These are phyloP conservation scores for Bucorvus abyssinicus DNA, from an alignment of 2,797 vertebrate species.

Conservation along the genomic window DNA sequence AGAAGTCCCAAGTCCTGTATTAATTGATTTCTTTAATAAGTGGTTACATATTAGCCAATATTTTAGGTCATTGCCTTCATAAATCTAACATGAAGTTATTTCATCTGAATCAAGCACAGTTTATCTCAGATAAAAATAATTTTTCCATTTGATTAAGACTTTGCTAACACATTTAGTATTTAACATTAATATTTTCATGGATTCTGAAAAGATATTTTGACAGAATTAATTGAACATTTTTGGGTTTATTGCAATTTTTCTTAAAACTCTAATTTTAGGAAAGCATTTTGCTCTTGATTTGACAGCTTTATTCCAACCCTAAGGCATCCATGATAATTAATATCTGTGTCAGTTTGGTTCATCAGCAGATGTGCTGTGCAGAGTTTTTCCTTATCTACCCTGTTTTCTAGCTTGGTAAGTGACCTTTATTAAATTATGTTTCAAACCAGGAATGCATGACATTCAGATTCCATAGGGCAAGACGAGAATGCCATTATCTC, in stretches of 20 bases:
- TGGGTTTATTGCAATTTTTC: not conserved
- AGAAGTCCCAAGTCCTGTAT: not conserved
- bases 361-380: constrained; percentile 43
- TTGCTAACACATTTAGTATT: not conserved
- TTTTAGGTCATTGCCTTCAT: not conserved
- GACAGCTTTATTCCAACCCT: constrained; percentile 46
- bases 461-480: constrained; percentile 34
- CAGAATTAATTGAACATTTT: not conserved
- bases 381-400: constrained; percentile 31
- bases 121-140: not conserved
- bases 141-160: not conserved
- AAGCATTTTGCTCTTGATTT: constrained; percentile 20
- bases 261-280: not conserved
- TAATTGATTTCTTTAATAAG: not conserved
- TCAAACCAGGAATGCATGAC: constrained; percentile 28
- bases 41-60: not conserved
- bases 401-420: constrained; percentile 36
- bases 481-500: not conserved
- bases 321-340: constrained; percentile 61
- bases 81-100: not conserved
- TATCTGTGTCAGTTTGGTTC: constrained; percentile 37
- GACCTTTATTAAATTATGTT: constrained; percentile 52
- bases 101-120: not conserved
- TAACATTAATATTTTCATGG: not conserved
- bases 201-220: not conserved